A percentile compares a stretch with the other conserved stretches of the same genome.
phyloP scores from a whole-genome alignment of 2,797 vertebrate species.

The Falco cherrug region DNA sequence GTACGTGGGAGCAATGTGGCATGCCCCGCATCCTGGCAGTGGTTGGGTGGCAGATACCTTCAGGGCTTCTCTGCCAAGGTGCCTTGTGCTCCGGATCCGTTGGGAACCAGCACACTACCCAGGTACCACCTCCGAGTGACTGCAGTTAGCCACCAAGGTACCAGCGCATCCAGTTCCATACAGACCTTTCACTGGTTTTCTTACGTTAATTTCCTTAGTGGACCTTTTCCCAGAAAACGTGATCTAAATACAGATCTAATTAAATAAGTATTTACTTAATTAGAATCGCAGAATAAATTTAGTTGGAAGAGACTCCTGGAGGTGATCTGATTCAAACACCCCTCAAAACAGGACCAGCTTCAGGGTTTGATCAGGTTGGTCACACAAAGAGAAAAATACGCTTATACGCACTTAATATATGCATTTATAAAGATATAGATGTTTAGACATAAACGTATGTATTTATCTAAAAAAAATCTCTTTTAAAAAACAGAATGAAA shows the following conservation, averaged over 20 bases:
- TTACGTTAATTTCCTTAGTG: background rate
- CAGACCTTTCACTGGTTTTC: background rate
- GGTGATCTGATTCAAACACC: background rate
- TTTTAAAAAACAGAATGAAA: background rate
- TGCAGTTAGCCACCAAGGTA: background rate
- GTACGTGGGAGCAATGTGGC: background rate
- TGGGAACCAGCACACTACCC: background rate
- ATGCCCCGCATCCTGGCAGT: background rate
- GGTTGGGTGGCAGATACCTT: background rate
- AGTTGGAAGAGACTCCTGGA: background rate
- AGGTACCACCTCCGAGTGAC: background rate
- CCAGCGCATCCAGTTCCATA: background rate
- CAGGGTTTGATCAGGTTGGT: background rate
- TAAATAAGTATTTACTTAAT: background rate
- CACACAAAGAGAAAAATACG: background rate
- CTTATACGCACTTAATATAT: background rate
- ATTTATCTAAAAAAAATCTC: background rate
- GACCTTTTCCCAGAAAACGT: background rate
- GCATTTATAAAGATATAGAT: background rate
- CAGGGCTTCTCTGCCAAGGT: background rate
- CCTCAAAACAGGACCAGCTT: background rate
- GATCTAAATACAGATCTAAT: background rate
- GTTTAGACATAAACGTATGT: background rate
- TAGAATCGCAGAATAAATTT: background rate
- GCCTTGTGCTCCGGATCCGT: rapidly evolving